Percentiles rank a stretch among this genome's conserved stretches.
Conservation (phyloP, 2,797 vertebrate genomes). For the Sphenopsis melanotis region DNA sequence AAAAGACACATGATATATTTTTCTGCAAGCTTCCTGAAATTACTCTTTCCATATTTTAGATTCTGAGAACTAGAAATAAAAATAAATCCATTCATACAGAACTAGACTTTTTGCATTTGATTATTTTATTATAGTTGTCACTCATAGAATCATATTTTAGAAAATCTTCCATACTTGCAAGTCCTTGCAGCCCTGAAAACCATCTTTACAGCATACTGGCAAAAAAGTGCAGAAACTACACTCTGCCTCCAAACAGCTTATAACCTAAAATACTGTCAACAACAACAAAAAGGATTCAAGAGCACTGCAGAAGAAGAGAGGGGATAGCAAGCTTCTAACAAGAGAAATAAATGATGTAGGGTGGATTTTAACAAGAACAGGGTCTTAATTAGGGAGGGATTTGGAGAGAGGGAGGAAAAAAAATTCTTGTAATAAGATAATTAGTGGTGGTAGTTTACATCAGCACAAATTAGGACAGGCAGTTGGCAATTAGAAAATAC, state of each 20-base stretch:
- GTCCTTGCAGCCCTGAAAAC: background rate
- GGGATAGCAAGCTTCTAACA: background rate
- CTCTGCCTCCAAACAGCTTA: background rate
- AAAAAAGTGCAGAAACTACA: background rate
- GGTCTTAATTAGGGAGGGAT: slow-evolving; percentile 28
- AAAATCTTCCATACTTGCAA: background rate
- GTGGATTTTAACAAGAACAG: slow-evolving; percentile 19
- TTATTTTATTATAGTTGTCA: background rate
- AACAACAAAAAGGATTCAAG: background rate
- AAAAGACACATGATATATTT: background rate
- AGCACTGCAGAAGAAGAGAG: background rate
- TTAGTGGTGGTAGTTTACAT: background rate
- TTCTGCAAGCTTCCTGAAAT: background rate
- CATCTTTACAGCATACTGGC: background rate
- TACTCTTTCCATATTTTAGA: background rate
- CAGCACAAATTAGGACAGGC: slow-evolving; percentile 13
- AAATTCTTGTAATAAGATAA: background rate
- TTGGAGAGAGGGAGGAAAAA: background rate
- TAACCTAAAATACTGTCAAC: background rate
- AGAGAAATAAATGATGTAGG: background rate
- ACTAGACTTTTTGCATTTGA: background rate
- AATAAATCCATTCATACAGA: background rate
- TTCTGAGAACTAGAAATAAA: background rate
- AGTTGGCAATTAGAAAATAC: slow-evolving; percentile 5
- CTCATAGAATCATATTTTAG: background rate